A percentile compares a stretch with the other conserved stretches of the same genome.
Evolutionary conservation across 2,797 vertebrate genomes (phyloP).

Genomic region (Diceros bicornis): DNA sequence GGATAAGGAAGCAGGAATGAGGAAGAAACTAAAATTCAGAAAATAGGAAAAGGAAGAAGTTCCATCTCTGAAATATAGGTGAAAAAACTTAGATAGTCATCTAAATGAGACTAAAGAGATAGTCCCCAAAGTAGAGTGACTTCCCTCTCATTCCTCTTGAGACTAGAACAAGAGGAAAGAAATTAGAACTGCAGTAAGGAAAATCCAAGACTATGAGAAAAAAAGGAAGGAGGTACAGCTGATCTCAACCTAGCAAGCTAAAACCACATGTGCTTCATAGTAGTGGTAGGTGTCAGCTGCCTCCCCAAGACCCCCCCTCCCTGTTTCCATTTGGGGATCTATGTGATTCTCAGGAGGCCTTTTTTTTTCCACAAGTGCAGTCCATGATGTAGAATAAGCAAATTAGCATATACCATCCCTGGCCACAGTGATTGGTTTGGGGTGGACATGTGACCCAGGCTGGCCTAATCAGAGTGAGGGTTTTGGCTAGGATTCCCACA

Average conservation of each 20-base stretch:
- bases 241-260: not conserved
- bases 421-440: not conserved
- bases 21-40: slow-evolving; percentile 8
- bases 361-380: not conserved
- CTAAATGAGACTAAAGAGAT: not conserved
- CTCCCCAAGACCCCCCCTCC: not conserved
- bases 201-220: not conserved
- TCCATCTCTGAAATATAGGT: not conserved
- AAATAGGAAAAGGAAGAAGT: slow-evolving; percentile 9
- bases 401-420: not conserved
- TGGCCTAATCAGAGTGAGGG: not conserved
- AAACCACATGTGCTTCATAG: not conserved
- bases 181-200: not conserved
- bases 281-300: not conserved
- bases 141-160: slow-evolving; percentile 37
- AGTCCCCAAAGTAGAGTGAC: not conserved
- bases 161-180: not conserved
- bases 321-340: not conserved
- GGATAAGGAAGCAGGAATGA: not conserved
- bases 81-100: not conserved
- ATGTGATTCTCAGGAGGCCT: not conserved
- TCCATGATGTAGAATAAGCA: not conserved
- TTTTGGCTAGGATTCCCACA: slow-evolving; percentile 16
- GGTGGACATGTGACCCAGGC: not conserved
- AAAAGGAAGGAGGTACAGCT: not conserved